These are phyloP conservation scores for Sebastes jordani DNA, from an alignment of 2,797 vertebrate species.

Conservation along the genomic window DNA sequence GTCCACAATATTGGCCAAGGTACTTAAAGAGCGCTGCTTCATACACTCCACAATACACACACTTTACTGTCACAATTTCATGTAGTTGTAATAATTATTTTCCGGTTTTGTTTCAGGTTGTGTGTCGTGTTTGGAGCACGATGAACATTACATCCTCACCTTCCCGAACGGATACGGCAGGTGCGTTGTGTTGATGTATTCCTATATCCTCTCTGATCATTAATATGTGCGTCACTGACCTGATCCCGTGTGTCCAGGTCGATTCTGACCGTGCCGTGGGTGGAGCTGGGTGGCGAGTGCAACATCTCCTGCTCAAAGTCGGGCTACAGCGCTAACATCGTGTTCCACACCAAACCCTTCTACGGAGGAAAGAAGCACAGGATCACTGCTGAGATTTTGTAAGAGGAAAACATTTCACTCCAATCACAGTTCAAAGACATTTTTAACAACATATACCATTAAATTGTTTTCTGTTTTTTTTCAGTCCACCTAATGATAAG, in stretches of 20 bases:
- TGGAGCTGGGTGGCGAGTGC: constrained; percentile 97
- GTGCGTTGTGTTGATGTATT: constrained; percentile 69
- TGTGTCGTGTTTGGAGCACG: constrained; percentile 95
- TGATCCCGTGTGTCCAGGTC: constrained; percentile 84
- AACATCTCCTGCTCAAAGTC: constrained; percentile 97
- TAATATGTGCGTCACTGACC: neutral
- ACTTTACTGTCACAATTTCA: neutral
- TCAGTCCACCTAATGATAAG: constrained; percentile 95
- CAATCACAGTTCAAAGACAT: neutral
- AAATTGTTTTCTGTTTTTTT: constrained; percentile 21
- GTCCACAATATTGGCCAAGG: constrained; percentile 99
- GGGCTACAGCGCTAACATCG: constrained; percentile 93
- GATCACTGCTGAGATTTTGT: constrained; percentile 98
- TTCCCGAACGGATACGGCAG: constrained; percentile 99
- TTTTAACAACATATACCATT: neutral
- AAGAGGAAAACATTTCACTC: constrained; percentile 57
- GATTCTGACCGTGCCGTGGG: constrained; percentile 98
- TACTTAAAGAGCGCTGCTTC: constrained; percentile 55
- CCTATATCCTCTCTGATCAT: neutral
- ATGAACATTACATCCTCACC: constrained; percentile 98
- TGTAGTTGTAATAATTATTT: neutral
- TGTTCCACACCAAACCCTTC: constrained; percentile 99
- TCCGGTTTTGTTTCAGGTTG: constrained; percentile 84
- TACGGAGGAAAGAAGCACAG: constrained; percentile 99
- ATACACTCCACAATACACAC: neutral